Evolutionary conservation across 2,797 vertebrate genomes (phyloP).

Genomic region (Vireo griseus): DNA sequence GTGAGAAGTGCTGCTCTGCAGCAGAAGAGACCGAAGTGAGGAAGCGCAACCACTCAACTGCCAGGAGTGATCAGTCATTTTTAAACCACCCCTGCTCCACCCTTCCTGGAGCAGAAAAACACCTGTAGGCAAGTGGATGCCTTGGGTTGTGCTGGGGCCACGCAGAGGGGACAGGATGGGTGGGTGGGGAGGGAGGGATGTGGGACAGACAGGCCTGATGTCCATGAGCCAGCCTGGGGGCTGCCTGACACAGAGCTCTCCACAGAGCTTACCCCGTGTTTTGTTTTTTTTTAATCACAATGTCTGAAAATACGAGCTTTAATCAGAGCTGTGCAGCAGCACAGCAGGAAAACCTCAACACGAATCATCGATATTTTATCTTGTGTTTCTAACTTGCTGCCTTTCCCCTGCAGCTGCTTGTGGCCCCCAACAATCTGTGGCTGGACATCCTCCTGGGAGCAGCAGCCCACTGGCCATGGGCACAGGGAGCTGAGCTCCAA

Average conservation of each 20-base stretch:
- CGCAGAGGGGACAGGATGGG: neutral
- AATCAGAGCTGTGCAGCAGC: neutral
- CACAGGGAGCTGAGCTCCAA: neutral
- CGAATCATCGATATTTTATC: neutral
- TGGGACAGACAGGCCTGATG: neutral
- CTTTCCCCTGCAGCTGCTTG: neutral
- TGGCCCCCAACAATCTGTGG: neutral
- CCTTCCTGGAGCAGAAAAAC: constrained; percentile 52
- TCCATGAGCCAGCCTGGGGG: neutral
- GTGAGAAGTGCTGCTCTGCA: neutral
- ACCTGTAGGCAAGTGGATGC: neutral
- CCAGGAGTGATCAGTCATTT: neutral
- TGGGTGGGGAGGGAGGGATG: neutral
- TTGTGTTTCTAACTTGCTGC: neutral
- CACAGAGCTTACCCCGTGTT: neutral
- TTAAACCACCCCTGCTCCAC: neutral
- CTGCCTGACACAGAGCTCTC: neutral
- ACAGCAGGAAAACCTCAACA: constrained; percentile 40
- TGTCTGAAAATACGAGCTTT: neutral
- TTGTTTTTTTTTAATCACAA: neutral
- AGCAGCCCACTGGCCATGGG: neutral
- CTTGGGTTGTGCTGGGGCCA: neutral
- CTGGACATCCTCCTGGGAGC: accelerated
- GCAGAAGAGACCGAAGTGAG: neutral
- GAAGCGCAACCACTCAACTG: neutral